Evolutionary conservation across 35 echinoderm and acorn worm genomes (phyloP), one percentile per base, ranked within the genome.

Genomic region (Lytechinus pictus): DNA sequence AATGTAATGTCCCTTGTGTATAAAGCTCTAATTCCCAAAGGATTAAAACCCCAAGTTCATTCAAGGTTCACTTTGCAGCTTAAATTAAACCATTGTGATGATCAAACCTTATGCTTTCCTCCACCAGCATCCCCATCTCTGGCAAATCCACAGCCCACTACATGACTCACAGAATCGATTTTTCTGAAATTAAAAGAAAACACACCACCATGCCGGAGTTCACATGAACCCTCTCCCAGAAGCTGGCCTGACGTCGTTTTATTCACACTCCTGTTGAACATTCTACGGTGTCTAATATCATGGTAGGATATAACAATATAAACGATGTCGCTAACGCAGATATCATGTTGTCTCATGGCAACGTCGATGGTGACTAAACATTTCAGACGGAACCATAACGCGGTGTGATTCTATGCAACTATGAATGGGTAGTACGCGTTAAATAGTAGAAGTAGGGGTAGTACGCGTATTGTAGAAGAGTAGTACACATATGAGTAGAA

Each of bases 171-270:
- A 90, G 88, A 90, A 54, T 52, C 27, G 88, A 33, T 12, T 33
- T 90, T 90, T 90, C 88, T 90, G 88, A 90, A 90, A 90, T 52
- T 90, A 52, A 90, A 90, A 90, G 52, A 90, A 90, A 54, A 90
- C 88, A 90, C 29, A 90, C 88, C 88, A 54, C 4, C 29, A 52
- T 12, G 88, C 29, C 52, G 29, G 88, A 90, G 88, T 90, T 90
- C 88, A 11, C 9, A 44, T 6, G 88, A 90, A 90, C 88, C 52
- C 88, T 44, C n/a, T 90, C 88, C 52, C 52, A 28, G 52, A 10
- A 10, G 88, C 66, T n/a, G 66, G 66, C 14, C 66, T 6, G 19
- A 16, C 14, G 66, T 79, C 19, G 66, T 79, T 79, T 79, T 79
- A 44, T 24, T 79, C 66, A 79, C 7, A 24, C 66, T 79, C 66